phyloP scores from a whole-genome alignment of 2,888 invertebrate genomes.

The Nomada ferruginata region DNA sequence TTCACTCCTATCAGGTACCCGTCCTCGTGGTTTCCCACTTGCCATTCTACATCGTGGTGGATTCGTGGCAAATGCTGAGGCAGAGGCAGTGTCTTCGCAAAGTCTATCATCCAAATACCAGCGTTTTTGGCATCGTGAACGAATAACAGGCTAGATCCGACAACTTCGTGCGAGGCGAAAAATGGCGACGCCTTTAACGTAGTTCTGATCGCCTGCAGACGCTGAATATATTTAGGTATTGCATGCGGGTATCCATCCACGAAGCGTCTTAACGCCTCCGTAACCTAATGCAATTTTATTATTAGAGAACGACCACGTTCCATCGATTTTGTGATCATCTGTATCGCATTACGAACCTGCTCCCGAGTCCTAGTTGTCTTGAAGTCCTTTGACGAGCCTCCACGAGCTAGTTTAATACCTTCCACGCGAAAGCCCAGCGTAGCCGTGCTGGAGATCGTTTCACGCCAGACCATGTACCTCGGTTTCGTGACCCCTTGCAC shows the following conservation, averaged over 20 bases:
- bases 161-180: slow-evolving; percentile 96
- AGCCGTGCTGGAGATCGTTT: slow-evolving; percentile 98
- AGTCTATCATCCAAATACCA: slow-evolving; percentile 98
- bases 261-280: slow-evolving; percentile 92
- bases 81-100: slow-evolving; percentile 96
- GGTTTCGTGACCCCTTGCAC: slow-evolving; percentile 97
- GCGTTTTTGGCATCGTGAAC: slow-evolving; percentile 96
- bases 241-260: slow-evolving; percentile 91
- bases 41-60: slow-evolving; percentile 94
- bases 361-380: slow-evolving; percentile 95
- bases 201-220: slow-evolving; percentile 93
- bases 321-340: not conserved
- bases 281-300: slow-evolving; percentile 84
- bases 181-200: slow-evolving; percentile 94
- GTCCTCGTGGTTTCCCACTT: slow-evolving; percentile 98
- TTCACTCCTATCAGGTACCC: slow-evolving; percentile 97
- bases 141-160: slow-evolving; percentile 97
- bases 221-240: slow-evolving; percentile 92
- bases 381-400: slow-evolving; percentile 96
- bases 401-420: slow-evolving; percentile 95
- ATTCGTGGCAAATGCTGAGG: slow-evolving; percentile 89
- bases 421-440: slow-evolving; percentile 98
- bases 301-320: not conserved
- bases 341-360: slow-evolving; percentile 84
- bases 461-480: slow-evolving; percentile 97